Evolutionary conservation across 2,113 vertebrate species (phyloP), one percentile per base, ranked within the genome.

Genomic region (Mormyrus iriodes): DNA sequence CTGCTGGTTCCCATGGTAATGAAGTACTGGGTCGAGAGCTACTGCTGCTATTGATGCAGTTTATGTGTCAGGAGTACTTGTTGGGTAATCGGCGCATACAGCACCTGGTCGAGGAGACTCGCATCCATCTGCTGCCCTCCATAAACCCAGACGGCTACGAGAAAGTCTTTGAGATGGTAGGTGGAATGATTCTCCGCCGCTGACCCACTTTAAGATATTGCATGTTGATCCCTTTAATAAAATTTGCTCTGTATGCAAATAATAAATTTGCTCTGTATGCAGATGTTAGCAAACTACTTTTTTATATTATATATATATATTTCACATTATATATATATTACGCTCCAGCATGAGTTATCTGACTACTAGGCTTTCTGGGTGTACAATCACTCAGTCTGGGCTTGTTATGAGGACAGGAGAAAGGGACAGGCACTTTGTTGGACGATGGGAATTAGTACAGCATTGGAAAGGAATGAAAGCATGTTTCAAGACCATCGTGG

Each of bases 111-210:
- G 94, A 98, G n/a, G 95, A 96, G 91, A 99, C 98, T 0, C 96
- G 98, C 3, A 97, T 99, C 89, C 98, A 99, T 94, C 95, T 99
- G 69, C 92, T 99, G 85, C 98, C 98, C 87, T 98, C 97, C 0
- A 89, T 98, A 93, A 99, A 99, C 93, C 98, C 98, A 0, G 98
- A 99, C 1, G 98, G 98, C 90, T 99, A 98, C 8, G 97, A 99
- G 92, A 97, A 97, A 93, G 98, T 97, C 0, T 97, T 94, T 27
- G 96, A 97, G 94, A 96, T 93, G 96, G 98, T 99, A 96, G 95
- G 94, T 95, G 91, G 90, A 91, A 15, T 12, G 21, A 12, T 10
- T 53, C 52, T 31, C 42, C 35, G 61, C 39, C 15, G 52, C 86
- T 51, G 53, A 44, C 12, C 19, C 4, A n/a, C 7, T 61, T 53